Evolutionary conservation across 2,797 vertebrate genomes (phyloP).

Genomic region (Bradypus variegatus): DNA sequence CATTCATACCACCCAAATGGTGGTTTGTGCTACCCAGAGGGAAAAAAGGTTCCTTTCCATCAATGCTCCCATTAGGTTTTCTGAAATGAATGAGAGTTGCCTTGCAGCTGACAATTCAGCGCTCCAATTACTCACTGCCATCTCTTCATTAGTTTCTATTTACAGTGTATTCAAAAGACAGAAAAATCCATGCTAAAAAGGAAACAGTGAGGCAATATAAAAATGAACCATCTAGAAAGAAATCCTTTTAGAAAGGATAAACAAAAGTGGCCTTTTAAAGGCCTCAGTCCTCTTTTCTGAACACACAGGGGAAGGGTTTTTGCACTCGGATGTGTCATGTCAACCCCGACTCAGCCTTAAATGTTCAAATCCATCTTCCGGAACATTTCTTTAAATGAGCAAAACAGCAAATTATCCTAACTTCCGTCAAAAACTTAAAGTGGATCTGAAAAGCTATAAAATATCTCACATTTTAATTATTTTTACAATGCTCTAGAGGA

Average conservation of each 20-base stretch:
- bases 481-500: not conserved
- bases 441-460: slow-evolving; percentile 14
- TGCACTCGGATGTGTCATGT: not conserved
- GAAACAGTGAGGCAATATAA: slow-evolving; percentile 56
- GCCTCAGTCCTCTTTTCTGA: slow-evolving; percentile 6
- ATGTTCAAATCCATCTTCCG: not conserved
- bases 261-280: slow-evolving; percentile 41
- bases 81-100: slow-evolving; percentile 57
- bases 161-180: slow-evolving; percentile 59
- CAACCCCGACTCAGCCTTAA: not conserved
- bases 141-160: slow-evolving; percentile 66
- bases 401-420: not conserved
- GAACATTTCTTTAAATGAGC: not conserved
- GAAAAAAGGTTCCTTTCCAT: slow-evolving; percentile 28
- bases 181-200: slow-evolving; percentile 53
- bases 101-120: slow-evolving; percentile 58
- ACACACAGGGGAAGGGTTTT: not conserved
- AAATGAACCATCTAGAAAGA: slow-evolving; percentile 50
- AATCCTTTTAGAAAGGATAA: not conserved
- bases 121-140: slow-evolving; percentile 49
- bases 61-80: slow-evolving; percentile 38
- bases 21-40: not conserved
- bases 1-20: slow-evolving; percentile 21
- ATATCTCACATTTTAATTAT: not conserved
- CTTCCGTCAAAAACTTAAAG: slow-evolving; percentile 6